phyloP scores from a whole-genome alignment of 2,797 vertebrate species.

The Rhinatrema bivittatum region DNA sequence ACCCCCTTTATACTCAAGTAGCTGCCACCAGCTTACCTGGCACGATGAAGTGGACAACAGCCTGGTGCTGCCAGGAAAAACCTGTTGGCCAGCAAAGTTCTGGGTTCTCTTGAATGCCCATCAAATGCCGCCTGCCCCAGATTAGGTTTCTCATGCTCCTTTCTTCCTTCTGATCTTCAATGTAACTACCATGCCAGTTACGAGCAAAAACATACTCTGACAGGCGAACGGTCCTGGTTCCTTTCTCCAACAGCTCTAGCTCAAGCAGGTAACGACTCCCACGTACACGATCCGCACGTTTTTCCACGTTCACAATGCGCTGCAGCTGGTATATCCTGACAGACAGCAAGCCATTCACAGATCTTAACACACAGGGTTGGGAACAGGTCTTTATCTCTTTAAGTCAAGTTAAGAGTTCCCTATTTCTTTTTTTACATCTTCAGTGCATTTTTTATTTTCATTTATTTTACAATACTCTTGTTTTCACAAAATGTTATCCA shows the following conservation, averaged over 20 bases:
- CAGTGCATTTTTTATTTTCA: too few relatives aligned
- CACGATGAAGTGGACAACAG: constrained; percentile 80
- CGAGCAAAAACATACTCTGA: constrained; percentile 72
- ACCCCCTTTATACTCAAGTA: too few relatives aligned
- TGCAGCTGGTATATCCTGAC: constrained; percentile 71
- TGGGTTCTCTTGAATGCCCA: constrained; percentile 10
- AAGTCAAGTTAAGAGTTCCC: too few relatives aligned
- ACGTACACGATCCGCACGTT: constrained; percentile 57
- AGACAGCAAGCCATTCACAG: not conserved
- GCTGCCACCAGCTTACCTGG: constrained; percentile 62
- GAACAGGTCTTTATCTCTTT: too few relatives aligned
- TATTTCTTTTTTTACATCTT: not conserved
- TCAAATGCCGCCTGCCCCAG: constrained; percentile 32
- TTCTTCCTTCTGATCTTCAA: constrained; percentile 12
- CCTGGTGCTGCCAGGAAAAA: constrained; percentile 75
- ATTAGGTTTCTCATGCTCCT: constrained; percentile 48
- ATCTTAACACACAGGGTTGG: too few relatives aligned
- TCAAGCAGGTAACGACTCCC: constrained; percentile 88
- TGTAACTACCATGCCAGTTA: constrained; percentile 37
- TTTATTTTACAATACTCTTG: too few relatives aligned
- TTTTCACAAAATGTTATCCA: too few relatives aligned
- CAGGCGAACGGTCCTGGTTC: constrained; percentile 55
- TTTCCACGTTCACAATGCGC: constrained; percentile 77
- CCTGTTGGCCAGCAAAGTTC: constrained; percentile 78
- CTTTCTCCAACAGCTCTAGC: constrained; percentile 68